Evolutionary conservation across 1,140 invertebrate species (phyloP), one percentile per base, ranked within the genome.

Genomic region (Leucophenga varia): DNA sequence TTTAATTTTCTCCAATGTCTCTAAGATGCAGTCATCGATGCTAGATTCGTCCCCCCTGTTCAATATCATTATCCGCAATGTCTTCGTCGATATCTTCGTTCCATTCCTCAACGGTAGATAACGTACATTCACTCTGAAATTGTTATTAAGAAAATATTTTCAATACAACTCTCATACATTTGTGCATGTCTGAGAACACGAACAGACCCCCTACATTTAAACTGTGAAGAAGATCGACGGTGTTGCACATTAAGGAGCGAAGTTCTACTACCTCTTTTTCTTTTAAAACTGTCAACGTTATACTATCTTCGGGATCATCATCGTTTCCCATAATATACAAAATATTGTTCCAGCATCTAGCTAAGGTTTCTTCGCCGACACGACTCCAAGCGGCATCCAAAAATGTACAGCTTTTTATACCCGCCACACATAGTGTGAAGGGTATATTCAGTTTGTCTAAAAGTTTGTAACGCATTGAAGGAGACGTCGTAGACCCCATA

Each of bases 291-390:
- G 8, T 14, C 14, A 35, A 35, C 7, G 32, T 7, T 6, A 35
- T 35, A 12, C 14, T 12, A 35, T 35, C 32, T 35, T 35, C 32
- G n/a, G n/a, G n/a, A n/a, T n/a, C n/a, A n/a, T n/a, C n/a, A n/a
- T n/a, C n/a, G n/a, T n/a, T n/a, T n/a, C 5, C 8, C 7, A 14
- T 14, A 8, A 35, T 9, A 35, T 35, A 9, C 13, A 35, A 35
- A 35, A 35, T 14, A 35, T 35, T 35, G 5, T 35, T 35, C 32
- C 32, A 35, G 14, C 32, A 35, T 14, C 14, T 35, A 35, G 32
- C 7, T 14, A 35, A 14, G 5, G 14, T 14, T 12, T 35, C 14
- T 12, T 5, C 32, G 6, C n/a, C n/a, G n/a, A n/a, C n/a, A n/a
- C n/a, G n/a, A n/a, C n/a, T n/a, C n/a, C n/a, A n/a, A n/a, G n/a